A percentile compares a stretch with the other conserved stretches of the same genome.
phyloP scores from a whole-genome alignment of 2,888 invertebrate species.

The Leucania comma region DNA sequence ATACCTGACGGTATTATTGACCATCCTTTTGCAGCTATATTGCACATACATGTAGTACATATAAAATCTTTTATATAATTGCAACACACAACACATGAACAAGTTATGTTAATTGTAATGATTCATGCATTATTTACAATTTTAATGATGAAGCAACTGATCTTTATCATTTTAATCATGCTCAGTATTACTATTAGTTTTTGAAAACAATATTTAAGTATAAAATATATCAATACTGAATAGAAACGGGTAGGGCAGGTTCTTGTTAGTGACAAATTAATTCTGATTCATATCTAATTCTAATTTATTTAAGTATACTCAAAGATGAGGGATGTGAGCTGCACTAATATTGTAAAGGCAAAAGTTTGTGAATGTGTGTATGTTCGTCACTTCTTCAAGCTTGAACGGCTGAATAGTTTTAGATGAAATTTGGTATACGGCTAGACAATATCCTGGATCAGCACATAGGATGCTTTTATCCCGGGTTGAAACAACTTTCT shows the following conservation, averaged over 20 bases:
- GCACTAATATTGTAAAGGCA: no score
- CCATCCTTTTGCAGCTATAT: not conserved
- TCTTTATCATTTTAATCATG: conserved; percentile 20
- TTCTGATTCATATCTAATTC: not conserved
- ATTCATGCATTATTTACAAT: conserved; percentile 32
- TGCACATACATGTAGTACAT: not conserved
- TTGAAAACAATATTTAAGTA: not conserved
- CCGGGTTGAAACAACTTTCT: no score
- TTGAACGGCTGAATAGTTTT: no score
- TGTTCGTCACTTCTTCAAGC: no score
- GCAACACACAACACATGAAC: conserved; percentile 3
- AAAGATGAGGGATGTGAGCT: no score
- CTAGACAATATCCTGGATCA: no score
- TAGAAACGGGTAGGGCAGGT: no score
- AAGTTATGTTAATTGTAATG: conserved; percentile 35
- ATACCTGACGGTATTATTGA: not conserved
- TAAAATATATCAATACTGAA: no score
- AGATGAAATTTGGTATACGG: no score
- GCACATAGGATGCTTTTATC: no score
- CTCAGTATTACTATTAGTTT: not conserved
- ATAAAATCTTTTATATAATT: conserved; percentile 33
- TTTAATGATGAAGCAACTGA: conserved; percentile 5
- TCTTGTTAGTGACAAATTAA: not conserved
- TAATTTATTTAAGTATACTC: no score
- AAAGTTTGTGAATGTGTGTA: no score